phyloP scores from a whole-genome alignment of 2,888 invertebrate species.

The Conchocele bisecta region DNA sequence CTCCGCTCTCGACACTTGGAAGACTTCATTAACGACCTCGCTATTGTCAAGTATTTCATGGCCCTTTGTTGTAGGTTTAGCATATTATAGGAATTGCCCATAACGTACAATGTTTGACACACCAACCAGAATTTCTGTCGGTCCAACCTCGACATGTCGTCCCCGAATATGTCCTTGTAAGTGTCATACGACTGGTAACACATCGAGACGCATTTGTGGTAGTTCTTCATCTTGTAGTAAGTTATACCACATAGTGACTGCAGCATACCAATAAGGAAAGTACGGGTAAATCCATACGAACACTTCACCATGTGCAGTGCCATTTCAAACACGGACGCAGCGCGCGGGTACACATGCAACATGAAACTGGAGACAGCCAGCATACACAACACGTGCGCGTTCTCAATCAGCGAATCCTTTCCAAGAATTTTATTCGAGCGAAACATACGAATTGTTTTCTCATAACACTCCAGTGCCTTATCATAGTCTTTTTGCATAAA shows the following conservation, averaged over 20 bases:
- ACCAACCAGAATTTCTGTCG: conserved; percentile 80
- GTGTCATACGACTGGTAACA: conserved; percentile 80
- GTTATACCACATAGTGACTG: conserved; percentile 79
- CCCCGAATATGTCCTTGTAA: conserved; percentile 77
- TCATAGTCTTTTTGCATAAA: conserved; percentile 80
- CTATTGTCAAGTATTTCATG: conserved; percentile 77
- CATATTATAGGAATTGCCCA: conserved; percentile 80
- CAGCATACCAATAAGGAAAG: conserved; percentile 77
- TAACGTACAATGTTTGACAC: conserved; percentile 79
- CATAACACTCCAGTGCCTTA: conserved; percentile 77
- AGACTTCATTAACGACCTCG: conserved; percentile 73
- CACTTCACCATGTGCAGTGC: conserved; percentile 80
- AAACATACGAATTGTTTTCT: conserved; percentile 78
- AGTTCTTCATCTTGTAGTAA: conserved; percentile 79
- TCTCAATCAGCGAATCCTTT: conserved; percentile 73
- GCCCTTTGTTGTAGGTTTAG: conserved; percentile 79
- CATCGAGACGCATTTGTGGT: conserved; percentile 80
- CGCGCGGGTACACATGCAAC: conserved; percentile 79
- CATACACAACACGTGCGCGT: conserved; percentile 81
- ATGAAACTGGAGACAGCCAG: conserved; percentile 80
- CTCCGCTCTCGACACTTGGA: conserved; percentile 68
- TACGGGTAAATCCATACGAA: conserved; percentile 68
- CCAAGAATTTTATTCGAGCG: conserved; percentile 71
- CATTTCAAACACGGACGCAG: conserved; percentile 80
- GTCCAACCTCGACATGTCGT: conserved; percentile 74